Conservation (phyloP, 2,797 vertebrate species). For the Aulostomus chinensis region DNA sequence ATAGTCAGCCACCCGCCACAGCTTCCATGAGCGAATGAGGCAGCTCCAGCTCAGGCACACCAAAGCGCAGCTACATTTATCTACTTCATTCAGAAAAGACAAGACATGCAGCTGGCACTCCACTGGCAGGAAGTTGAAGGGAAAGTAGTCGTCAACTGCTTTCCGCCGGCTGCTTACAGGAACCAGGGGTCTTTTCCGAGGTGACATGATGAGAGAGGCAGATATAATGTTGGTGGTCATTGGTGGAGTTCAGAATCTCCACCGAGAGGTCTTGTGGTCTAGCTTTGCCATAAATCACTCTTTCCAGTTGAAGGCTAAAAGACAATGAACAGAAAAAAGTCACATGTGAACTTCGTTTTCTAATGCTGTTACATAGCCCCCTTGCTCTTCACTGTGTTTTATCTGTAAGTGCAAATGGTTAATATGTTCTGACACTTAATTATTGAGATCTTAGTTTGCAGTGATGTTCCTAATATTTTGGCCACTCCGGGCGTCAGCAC, state of each 20-base stretch:
- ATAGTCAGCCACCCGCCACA: conserved; percentile 86
- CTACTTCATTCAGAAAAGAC: conserved; percentile 82
- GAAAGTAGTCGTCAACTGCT: conserved; percentile 72
- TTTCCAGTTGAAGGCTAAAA: not conserved
- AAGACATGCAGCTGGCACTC: conserved; percentile 86
- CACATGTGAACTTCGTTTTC: no score
- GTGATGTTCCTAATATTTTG: no score
- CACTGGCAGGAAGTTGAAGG: conserved; percentile 80
- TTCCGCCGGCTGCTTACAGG: conserved; percentile 72
- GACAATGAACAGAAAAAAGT: no score
- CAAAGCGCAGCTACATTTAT: conserved; percentile 83
- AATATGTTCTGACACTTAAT: no score
- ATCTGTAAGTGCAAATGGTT: no score
- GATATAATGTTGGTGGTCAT: conserved; percentile 34
- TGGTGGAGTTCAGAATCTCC: conserved; percentile 57
- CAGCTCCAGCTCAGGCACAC: conserved; percentile 85
- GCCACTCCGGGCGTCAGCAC: no score
- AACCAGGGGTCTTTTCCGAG: conserved; percentile 74
- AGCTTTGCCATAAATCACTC: conserved; percentile 52
- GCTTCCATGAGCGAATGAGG: conserved; percentile 82
- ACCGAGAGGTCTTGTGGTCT: conserved; percentile 44
- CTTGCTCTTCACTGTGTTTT: no score
- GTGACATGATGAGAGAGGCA: conserved; percentile 67
- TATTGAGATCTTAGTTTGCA: no score
- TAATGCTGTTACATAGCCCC: no score